phyloP scores from a whole-genome alignment of 2,113 vertebrate species.

The Festucalex cinctus region DNA sequence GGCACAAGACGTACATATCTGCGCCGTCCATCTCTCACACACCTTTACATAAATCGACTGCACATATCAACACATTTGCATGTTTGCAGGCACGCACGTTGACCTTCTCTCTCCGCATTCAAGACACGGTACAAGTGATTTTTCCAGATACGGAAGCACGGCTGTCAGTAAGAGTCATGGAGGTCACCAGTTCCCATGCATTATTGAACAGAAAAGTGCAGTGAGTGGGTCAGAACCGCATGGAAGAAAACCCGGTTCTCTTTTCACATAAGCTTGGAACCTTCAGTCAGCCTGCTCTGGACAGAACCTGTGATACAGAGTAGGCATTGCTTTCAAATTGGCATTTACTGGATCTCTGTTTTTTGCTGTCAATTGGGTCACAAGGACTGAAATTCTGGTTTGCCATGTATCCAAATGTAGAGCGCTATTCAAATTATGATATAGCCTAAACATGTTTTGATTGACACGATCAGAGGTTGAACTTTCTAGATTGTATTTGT shows the following conservation, averaged over 20 bases:
- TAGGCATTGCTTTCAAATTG: not conserved
- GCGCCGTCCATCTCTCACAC: not conserved
- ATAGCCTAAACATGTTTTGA: too few relatives aligned
- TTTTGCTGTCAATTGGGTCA: not conserved
- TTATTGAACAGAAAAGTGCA: constrained; percentile 47
- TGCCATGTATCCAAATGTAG: too few relatives aligned
- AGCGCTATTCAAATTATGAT: too few relatives aligned
- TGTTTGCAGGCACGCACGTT: constrained; percentile 26
- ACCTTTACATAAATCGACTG: constrained; percentile 5
- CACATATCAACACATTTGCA: constrained; percentile 30
- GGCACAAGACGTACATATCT: not conserved
- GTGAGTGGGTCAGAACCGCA: constrained; percentile 36
- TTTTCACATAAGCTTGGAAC: not conserved
- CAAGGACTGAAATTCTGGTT: not conserved
- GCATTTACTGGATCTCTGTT: not conserved
- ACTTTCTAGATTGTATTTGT: too few relatives aligned
- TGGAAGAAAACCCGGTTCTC: constrained; percentile 20
- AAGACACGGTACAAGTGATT: constrained; percentile 45
- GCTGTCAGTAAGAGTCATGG: constrained; percentile 38
- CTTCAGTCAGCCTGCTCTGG: constrained; percentile 37
- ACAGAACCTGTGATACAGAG: not conserved
- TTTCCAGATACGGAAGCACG: constrained; percentile 33
- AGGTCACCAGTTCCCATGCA: constrained; percentile 45
- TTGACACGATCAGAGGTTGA: too few relatives aligned
- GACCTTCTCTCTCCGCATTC: constrained; percentile 36